A percentile compares a stretch with the other conserved stretches of the same genome.
Conservation (phyloP, 1,140 invertebrate genomes). For the Leptonema lineaticorne region DNA sequence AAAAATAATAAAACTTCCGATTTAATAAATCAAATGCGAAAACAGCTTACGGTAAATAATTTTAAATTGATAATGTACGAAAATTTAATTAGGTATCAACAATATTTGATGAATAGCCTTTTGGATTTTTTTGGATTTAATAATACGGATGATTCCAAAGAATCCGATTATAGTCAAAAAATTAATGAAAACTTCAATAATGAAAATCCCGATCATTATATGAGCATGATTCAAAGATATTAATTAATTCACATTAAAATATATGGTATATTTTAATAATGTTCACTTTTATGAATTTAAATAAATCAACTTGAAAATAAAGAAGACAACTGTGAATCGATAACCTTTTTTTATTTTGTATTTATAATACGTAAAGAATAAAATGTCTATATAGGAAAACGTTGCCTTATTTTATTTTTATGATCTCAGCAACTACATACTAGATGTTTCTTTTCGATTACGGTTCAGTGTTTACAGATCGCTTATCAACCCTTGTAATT, state of each 20-base stretch:
- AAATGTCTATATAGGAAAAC: too few relatives aligned
- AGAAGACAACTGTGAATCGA: too few relatives aligned
- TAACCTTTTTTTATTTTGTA: too few relatives aligned
- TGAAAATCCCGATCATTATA: neutral
- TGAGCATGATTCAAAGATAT: neutral
- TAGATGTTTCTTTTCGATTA: slow-evolving; percentile 38
- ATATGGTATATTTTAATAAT: neutral
- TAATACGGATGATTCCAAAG: neutral
- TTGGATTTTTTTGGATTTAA: neutral
- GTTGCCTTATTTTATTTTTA: slow-evolving; percentile 8
- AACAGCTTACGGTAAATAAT: too few relatives aligned
- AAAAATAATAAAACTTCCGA: too few relatives aligned
- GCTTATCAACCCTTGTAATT: slow-evolving; percentile 30
- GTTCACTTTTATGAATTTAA: too few relatives aligned
- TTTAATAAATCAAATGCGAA: too few relatives aligned
- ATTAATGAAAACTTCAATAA: neutral
- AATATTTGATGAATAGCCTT: neutral
- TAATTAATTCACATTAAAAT: neutral
- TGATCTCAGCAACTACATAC: neutral
- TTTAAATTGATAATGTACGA: neutral
- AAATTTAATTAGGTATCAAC: slow-evolving; percentile 5
- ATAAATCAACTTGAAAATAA: too few relatives aligned
- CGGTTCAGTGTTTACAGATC: slow-evolving; percentile 29
- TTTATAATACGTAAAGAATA: too few relatives aligned
- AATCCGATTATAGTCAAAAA: neutral